Percentiles rank a stretch among this genome's conserved stretches.
phyloP scores from a whole-genome alignment of 92 coral and sea anemone species.

The Metridium senile region DNA sequence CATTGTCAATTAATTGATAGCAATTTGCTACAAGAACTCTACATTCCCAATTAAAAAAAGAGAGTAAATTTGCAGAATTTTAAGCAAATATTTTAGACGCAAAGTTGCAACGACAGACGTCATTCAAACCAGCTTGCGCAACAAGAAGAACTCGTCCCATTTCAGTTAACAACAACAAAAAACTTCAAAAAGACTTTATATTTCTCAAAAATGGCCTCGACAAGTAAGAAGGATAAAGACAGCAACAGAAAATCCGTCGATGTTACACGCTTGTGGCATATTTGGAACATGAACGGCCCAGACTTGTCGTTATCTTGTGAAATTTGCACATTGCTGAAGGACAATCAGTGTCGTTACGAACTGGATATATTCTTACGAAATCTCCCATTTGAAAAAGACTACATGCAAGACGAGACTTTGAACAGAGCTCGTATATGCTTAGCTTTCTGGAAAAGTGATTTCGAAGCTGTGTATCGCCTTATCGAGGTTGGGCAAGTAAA shows the following conservation, averaged over 20 bases:
- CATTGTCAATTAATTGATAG: not conserved
- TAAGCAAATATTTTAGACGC: too few relatives aligned
- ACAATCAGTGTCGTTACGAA: slow-evolving; percentile 18
- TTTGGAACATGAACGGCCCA: slow-evolving; percentile 41
- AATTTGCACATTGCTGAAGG: slow-evolving; percentile 24
- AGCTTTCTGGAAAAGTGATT: slow-evolving; percentile 21
- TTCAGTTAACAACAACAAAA: too few relatives aligned
- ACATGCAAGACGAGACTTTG: slow-evolving; percentile 17
- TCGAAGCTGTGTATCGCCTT: slow-evolving; percentile 15
- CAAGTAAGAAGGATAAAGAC: not conserved
- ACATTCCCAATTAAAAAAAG: not conserved
- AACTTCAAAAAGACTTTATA: too few relatives aligned
- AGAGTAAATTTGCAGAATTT: too few relatives aligned
- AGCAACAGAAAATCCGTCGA: slow-evolving; percentile 24
- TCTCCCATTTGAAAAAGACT: slow-evolving; percentile 15
- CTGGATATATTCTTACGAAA: slow-evolving; percentile 17
- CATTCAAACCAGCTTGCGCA: not conserved
- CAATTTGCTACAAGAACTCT: not conserved
- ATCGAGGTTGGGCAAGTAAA: slow-evolving; percentile 1
- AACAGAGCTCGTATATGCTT: slow-evolving; percentile 20
- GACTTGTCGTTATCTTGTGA: slow-evolving; percentile 14
- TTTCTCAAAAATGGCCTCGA: not conserved
- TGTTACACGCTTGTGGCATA: slow-evolving; percentile 24
- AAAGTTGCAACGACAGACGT: not conserved
- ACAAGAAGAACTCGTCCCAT: too few relatives aligned